Evolutionary conservation across 2,888 invertebrate species (phyloP).

Genomic region (Cephus nigrinus): DNA sequence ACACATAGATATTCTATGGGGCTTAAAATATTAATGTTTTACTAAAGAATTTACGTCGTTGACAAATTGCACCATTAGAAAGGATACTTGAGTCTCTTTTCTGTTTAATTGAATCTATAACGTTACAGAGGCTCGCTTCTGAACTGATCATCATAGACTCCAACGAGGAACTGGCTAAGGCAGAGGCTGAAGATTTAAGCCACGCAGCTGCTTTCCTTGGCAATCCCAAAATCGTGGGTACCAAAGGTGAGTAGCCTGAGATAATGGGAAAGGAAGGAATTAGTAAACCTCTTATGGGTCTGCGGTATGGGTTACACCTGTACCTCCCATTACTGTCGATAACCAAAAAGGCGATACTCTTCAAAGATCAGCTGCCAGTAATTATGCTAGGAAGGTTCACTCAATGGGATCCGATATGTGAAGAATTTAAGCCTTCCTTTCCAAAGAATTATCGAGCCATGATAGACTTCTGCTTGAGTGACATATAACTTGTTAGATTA

Average conservation of each 20-base stretch:
- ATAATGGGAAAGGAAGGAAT: not conserved
- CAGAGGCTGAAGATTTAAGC: constrained; percentile 75
- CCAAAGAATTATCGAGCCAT: not conserved
- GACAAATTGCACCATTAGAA: not conserved
- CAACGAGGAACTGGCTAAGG: constrained; percentile 70
- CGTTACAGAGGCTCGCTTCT: constrained; percentile 68
- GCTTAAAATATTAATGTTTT: not conserved
- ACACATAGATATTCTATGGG: not conserved
- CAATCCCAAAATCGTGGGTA: constrained; percentile 67
- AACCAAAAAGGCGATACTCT: not conserved
- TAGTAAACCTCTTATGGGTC: not conserved
- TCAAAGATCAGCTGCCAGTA: not conserved
- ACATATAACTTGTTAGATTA: constrained; percentile 64
- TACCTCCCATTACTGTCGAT: not conserved
- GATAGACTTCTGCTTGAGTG: not conserved
- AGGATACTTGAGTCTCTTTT: not conserved
- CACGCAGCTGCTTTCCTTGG: constrained; percentile 73
- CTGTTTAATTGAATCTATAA: not conserved
- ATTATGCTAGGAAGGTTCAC: not conserved
- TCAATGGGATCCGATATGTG: not conserved
- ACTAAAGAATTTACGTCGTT: not conserved
- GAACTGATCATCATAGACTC: constrained; percentile 73
- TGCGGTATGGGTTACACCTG: not conserved
- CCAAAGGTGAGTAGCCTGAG: constrained; percentile 45
- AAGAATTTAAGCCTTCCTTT: not conserved